Base-by-base conservation (phyloP, 1,140 invertebrate genomes). In the Aphis craccivora region DNA sequence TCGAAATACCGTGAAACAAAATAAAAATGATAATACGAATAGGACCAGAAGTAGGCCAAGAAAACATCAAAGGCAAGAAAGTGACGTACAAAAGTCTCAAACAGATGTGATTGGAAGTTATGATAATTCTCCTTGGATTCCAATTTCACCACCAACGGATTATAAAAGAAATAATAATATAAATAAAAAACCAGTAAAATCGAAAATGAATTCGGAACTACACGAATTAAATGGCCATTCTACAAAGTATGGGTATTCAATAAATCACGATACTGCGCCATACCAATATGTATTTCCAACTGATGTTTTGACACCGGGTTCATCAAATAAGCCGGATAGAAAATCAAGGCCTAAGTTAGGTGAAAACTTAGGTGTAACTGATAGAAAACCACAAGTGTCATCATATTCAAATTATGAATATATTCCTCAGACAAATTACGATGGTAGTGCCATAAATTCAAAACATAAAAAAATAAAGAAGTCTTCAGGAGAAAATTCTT, bases 71-170 rank as follows among this genome's bases (percentile, higher is more conserved):
- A 40, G 3, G 37, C 37, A 40, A 20, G 67, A 51, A 8, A 7
- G 1, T n/a, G 45, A 90, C 1, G 18, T 6, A 60, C 90, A 86
- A 60, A 90, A 94, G 14, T 25, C 30, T 48, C 92, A 94, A 37
- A 43, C 81, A 37, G 91, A 93, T 55, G 81, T 55, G 7, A 25
- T 93, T 23, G 94, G 92, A 83, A 90, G n/a, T 45, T 76, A 89
- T 45, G 94, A 94, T 51, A 84, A 93, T 84, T 81, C 93, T 37
- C 94, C 94, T 0, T 94, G 94, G 94, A 84, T 94, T 88, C 94
- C 94, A 25, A 94, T 94, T 20, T 60, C 89, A 45, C 90, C 93
- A 48, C 87, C 93, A 18, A 89, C 30, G n/a, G 53, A 93, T 30
- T 93, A 55, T 89, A 81, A 60, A 25, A 93, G 20, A 25, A 88